Evolutionary conservation across 2,797 vertebrate species (phyloP), one percentile per base, ranked within the genome.

Genomic region (Leptodactylus fallax): DNA sequence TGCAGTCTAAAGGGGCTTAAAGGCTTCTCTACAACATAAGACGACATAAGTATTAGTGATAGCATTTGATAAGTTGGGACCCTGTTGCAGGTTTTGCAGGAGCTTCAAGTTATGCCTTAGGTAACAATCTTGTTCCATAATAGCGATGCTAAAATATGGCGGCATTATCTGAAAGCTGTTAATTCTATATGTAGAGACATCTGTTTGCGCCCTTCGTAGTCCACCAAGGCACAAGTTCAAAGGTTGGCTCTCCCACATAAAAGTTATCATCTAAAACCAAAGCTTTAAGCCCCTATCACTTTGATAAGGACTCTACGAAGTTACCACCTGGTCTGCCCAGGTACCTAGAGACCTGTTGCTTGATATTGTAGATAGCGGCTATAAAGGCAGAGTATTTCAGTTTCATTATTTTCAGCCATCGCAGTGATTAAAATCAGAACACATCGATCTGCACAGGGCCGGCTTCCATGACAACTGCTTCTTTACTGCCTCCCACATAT

Each of bases 351-450:
- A 49, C 79, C 25, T 25, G 63, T 47, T 9, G 49, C 61, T 27
- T 67, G 77, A 19, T 55, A 36, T 23, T 55, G 77, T 82, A 55
- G 67, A n/a, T 55, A 16, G 69, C 51, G 45, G 55, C 51, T 72
- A 45, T 21, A 27, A 47, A 61, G 53, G 55, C 65, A 61, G 63
- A 61, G 58, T 60, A 74, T 53, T 87, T n/a, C 60, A 60, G 45
- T 63, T 77, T 81, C 69, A 87, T 87, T 87, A 87, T 81, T 79
- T 87, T 87, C 79, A 53, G 55, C 86, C 77, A 74, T 82, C 69
- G n/a, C 71, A 63, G 69, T 82, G 86, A 87, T 87, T 87, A 82
- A 87, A 77, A 87, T 82, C 86, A 87, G 86, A 74, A 82, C 86
- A 77, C 69, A 82, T 81, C 45, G 86, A 87, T 87, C 55, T 49